phyloP scores from a whole-genome alignment of 2,888 invertebrate genomes.

The Pediacus dermestoides region DNA sequence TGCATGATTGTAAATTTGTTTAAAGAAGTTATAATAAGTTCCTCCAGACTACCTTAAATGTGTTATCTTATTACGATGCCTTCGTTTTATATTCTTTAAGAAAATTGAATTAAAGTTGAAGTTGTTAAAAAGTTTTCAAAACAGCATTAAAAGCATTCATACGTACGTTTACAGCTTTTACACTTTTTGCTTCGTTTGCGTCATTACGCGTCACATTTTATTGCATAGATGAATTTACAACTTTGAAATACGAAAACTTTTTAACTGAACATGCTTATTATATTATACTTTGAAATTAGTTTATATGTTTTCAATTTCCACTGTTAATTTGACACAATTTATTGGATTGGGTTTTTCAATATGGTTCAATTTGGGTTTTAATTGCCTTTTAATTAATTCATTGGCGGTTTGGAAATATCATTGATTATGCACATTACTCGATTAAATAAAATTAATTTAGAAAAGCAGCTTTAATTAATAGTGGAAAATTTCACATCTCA shows the following conservation, averaged over 20 bases:
- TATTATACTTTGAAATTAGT: no score
- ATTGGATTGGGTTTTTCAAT: no score
- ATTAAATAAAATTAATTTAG: no score
- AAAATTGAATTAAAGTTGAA: slow-evolving; percentile 41
- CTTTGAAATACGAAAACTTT: background rate
- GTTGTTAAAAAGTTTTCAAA: slow-evolving; percentile 40
- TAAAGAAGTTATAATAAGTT: slow-evolving; percentile 35
- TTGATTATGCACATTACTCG: no score
- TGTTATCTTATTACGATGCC: slow-evolving; percentile 40
- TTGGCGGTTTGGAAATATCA: no score
- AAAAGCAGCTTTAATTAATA: no score
- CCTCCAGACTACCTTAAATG: slow-evolving; percentile 31
- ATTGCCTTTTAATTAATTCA: no score
- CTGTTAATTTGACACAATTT: no score
- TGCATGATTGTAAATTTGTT: slow-evolving; percentile 28
- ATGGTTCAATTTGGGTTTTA: no score
- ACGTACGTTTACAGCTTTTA: slow-evolving; percentile 26
- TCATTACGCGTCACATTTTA: slow-evolving; percentile 9
- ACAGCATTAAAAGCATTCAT: slow-evolving; percentile 32
- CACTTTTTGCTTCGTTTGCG: slow-evolving; percentile 16
- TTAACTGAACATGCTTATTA: no score
- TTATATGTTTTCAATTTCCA: no score
- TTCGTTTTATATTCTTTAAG: slow-evolving; percentile 36
- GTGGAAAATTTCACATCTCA: no score
- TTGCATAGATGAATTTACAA: slow-evolving; percentile 19